Percentiles rank a stretch among this genome's conserved stretches.
Conservation (phyloP, 2,113 vertebrate species). For the Pandion haliaetus region DNA sequence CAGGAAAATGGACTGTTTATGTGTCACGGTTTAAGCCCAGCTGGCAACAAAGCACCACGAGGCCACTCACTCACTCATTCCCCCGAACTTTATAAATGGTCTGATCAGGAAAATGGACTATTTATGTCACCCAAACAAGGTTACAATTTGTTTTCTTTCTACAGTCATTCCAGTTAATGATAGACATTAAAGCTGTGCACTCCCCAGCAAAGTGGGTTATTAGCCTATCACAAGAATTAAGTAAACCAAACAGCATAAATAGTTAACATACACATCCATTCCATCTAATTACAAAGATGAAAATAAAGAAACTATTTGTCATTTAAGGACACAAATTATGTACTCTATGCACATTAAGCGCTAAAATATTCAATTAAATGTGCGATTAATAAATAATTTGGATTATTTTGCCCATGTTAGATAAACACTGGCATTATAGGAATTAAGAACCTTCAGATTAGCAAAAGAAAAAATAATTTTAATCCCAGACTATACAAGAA, state of each 20-base stretch:
- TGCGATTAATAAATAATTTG: slow-evolving; percentile 22
- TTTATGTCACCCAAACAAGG: neutral
- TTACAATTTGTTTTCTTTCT: neutral
- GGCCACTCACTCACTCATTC: too few relatives aligned
- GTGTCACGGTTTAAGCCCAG: too few relatives aligned
- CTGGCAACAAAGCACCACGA: too few relatives aligned
- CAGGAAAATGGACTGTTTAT: neutral
- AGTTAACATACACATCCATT: neutral
- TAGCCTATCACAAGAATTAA: neutral
- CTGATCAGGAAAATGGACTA: neutral
- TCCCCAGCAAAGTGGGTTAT: neutral
- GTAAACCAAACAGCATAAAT: neutral
- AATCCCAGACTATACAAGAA: neutral
- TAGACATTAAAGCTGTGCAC: neutral
- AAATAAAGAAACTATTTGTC: neutral
- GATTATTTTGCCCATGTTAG: neutral
- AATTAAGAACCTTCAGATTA: neutral
- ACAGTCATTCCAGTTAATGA: neutral
- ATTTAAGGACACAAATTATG: neutral
- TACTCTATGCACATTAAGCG: neutral
- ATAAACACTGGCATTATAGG: neutral
- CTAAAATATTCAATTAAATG: neutral
- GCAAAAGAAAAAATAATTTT: neutral
- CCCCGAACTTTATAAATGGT: neutral
- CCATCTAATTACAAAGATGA: neutral